Base-by-base conservation (phyloP, 92 coral and sea anemone genomes). In the Montipora capitata region DNA sequence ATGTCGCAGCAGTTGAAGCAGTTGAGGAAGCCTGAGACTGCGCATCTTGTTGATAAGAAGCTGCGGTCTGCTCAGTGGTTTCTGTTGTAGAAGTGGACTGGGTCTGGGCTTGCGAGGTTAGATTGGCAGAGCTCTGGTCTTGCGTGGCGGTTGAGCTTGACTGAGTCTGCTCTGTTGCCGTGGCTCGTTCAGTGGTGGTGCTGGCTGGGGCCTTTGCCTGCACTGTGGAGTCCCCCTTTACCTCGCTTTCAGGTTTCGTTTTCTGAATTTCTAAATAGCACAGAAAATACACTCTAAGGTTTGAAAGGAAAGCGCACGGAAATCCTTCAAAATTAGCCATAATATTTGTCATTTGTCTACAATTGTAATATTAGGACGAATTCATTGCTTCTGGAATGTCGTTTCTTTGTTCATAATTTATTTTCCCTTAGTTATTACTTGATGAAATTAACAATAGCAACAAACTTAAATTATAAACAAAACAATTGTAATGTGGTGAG, bases 31-130 rank as follows among this genome's bases (percentile, higher is more conserved):
- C 56, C 78, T 89, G 82, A 39, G 62, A 12, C 78, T 76, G 78
- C 8, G 87, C n/a, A 9, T 70, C 80, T 17, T 85, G 64, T 7
- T 87, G 89, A 70, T 80, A 12, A 11, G 76, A 52, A 5, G 87
- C 90, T 39, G 76, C 52, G 65, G 41, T 82, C 72, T 83, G 83
- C 20, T 81, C 76, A 59, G 90, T 52, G 18, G 41, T 44, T 81
- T 14, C 40, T 54, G 77, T 38, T 4, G 68, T n/a, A n/a, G 78
- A 4, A 3, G 80, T 3, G 44, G 79, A 59, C 48, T 43, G 70
- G 78, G 65, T 68, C 68, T 51, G 67, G 2, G 57, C 67, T 8
- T 64, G 35, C 10, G 74, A 43, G 56, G 76, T 39, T 56, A 52
- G 66, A 39, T 64, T 35, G 68, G 77, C 54, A 5, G 56, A 69